Conservation (phyloP, 2,113 vertebrate species). For the Megaceryle torquata region DNA sequence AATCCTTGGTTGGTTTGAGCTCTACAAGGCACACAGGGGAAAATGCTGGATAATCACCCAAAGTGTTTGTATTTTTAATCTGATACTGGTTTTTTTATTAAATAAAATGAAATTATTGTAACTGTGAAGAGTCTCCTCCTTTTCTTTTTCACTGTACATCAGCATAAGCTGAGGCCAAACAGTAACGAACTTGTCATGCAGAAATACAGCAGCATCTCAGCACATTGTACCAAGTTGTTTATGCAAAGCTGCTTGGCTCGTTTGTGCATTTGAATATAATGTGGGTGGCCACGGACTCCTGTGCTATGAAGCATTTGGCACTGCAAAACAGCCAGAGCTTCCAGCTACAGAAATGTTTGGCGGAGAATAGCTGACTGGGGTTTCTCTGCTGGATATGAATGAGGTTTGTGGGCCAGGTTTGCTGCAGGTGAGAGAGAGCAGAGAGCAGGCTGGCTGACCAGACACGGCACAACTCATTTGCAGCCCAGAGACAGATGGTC, state of each 20-base stretch:
- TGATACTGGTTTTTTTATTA: constrained; percentile 77
- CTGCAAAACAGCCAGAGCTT: neutral
- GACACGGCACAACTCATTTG: neutral
- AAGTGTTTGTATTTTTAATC: constrained; percentile 81
- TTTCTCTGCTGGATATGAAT: neutral
- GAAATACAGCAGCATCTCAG: constrained; percentile 20
- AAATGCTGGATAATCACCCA: constrained; percentile 76
- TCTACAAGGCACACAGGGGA: constrained; percentile 62
- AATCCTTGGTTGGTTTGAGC: constrained; percentile 73
- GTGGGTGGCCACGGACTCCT: constrained; percentile 21
- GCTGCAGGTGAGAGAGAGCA: neutral
- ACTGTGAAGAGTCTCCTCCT: constrained; percentile 27
- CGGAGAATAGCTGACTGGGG: neutral
- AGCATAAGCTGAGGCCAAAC: neutral
- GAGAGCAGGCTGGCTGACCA: neutral
- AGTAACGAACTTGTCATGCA: constrained; percentile 24
- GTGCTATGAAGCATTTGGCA: neutral
- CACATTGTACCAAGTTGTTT: constrained; percentile 20
- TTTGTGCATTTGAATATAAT: neutral
- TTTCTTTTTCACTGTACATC: neutral
- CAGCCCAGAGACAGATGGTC: neutral
- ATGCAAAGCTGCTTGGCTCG: constrained; percentile 34
- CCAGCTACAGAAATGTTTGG: neutral
- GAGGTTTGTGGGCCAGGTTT: neutral
- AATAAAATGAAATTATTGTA: constrained; percentile 75